These are phyloP conservation scores for Eptatretus burgeri DNA, from an alignment of 2,113 vertebrate species.

Conservation along the genomic window DNA sequence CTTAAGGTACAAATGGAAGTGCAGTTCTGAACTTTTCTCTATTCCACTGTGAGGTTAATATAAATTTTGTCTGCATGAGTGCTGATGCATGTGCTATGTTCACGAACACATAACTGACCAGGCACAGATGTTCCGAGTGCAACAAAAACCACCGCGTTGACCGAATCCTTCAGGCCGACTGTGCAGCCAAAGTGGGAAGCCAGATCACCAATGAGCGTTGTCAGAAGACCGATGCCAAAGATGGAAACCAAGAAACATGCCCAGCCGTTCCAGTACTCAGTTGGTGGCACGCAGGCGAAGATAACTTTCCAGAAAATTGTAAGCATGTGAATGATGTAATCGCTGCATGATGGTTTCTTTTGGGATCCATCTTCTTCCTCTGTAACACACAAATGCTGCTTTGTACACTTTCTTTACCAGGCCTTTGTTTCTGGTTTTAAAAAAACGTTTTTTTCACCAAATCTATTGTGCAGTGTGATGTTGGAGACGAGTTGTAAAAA, in stretches of 20 bases:
- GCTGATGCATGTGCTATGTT: neutral
- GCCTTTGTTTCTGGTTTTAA: no score
- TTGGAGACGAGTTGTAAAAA: no score
- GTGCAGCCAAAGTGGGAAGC: constrained; percentile 75
- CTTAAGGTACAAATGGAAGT: no score
- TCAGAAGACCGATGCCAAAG: constrained; percentile 40
- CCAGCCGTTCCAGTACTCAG: constrained; percentile 70
- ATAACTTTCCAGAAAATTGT: constrained; percentile 83
- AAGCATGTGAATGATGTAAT: constrained; percentile 70
- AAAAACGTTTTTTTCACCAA: no score
- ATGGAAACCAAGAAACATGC: constrained; percentile 55
- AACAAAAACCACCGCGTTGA: constrained; percentile 62
- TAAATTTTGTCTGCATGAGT: no score
- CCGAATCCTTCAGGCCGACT: constrained; percentile 45
- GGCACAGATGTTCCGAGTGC: constrained; percentile 62
- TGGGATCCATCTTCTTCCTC: no score
- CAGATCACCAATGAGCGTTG: constrained; percentile 48
- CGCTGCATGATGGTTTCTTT: constrained; percentile 37
- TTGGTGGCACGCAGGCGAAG: constrained; percentile 58
- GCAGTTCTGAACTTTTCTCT: no score
- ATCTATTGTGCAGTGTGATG: no score
- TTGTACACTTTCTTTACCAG: no score
- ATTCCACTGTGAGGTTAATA: no score
- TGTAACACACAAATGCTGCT: no score
- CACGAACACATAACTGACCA: constrained; percentile 17